Conservation (phyloP, 2,888 invertebrate genomes). For the Apamea anceps region DNA sequence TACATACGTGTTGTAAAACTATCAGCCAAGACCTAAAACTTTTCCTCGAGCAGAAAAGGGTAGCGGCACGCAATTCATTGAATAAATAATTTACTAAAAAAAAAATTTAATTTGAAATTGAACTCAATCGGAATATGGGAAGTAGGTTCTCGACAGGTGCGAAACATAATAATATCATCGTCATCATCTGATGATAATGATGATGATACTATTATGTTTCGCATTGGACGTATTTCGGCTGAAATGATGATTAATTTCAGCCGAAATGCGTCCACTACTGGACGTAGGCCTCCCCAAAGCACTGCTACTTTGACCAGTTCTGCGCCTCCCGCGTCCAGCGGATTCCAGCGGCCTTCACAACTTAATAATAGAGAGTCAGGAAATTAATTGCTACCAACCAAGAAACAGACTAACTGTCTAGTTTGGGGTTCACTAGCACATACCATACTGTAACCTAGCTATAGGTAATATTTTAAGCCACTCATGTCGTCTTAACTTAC, state of each 20-base stretch:
- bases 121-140: too few relatives aligned
- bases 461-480: too few relatives aligned
- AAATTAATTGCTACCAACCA: not conserved
- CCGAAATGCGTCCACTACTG: too few relatives aligned
- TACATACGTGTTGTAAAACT: not conserved
- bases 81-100: not conserved
- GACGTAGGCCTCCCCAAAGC: not conserved
- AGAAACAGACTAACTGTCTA: too few relatives aligned
- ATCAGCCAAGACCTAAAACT: not conserved
- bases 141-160: not conserved
- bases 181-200: not conserved
- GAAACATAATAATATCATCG: not conserved
- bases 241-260: too few relatives aligned
- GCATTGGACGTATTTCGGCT: too few relatives aligned
- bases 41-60: not conserved
- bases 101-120: not conserved
- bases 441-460: too few relatives aligned
- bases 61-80: not conserved
- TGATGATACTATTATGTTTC: too few relatives aligned
- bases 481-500: too few relatives aligned
- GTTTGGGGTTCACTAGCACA: too few relatives aligned
- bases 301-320: not conserved
- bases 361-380: not conserved
- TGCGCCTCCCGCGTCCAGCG: too few relatives aligned
- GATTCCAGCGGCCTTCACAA: not conserved